Evolutionary conservation across 2,888 invertebrate species (phyloP), one percentile per base, ranked within the genome.

Genomic region (Tachina grossa): DNA sequence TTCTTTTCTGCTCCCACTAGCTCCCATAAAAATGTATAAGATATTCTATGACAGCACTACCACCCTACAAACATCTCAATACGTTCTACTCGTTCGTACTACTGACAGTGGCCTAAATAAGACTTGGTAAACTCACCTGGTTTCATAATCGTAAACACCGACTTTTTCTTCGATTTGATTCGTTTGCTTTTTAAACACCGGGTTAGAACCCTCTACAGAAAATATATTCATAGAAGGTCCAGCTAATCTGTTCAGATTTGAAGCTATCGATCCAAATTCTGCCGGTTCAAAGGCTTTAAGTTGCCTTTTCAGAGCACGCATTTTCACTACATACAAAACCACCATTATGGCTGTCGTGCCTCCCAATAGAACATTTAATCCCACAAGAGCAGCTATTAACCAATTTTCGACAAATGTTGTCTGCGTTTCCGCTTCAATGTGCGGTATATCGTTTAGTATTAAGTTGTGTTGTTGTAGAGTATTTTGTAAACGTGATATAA

Each of bases 181-280:
- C 9, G 39, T 71, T 49, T 74, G 87, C 83, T 94, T 94, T 88
- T 95, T 95, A 93, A 94, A 95, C 39, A 96, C 94, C 2, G 96
- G 96, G 93, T 96, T 96, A 68, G 96, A 95, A 19, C 96, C 96
- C 89, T 95, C 95, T 2, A 94, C 92, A 0, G 96, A 95, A 92
- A 95, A 95, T 87, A 94, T 94, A 93, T 96, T 96, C 68, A 96
- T 95, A 53, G 95, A 95, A 10, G 96, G 96, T 3, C 94, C 94
- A 1, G 93, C 93, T 43, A 90, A 89, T 90, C 92, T 65, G 92
- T 92, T 88, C 93, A 94, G 14, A 92, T 92, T 88, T 94, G 93
- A 92, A 95, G 95, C 85, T 94, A 91, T 2, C 0, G 95, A 95
- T 0, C 95, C 95, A 91, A 95, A 95, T 59, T 88, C 94, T 0